phyloP scores from a whole-genome alignment of 2,888 invertebrate genomes.

The Patella pellucida region DNA sequence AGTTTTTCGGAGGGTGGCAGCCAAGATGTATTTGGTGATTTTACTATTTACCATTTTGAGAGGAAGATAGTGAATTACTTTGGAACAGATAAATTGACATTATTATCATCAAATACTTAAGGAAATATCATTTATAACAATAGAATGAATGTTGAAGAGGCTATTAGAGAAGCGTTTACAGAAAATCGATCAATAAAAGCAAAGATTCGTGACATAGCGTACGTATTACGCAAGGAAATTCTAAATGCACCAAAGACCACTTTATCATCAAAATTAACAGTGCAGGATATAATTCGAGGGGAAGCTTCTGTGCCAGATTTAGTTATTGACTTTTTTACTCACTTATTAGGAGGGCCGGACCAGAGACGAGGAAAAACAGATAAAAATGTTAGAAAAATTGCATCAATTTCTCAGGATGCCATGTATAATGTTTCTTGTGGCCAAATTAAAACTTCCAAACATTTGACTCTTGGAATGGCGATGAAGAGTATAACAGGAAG shows the following conservation, averaged over 20 bases:
- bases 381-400: neutral
- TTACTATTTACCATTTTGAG: too few species aligned
- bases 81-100: too few species aligned
- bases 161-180: neutral
- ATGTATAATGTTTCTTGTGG: slow-evolving; percentile 11
- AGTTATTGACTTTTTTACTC: neutral
- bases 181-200: neutral
- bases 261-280: too few species aligned
- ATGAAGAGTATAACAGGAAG: slow-evolving; percentile 31
- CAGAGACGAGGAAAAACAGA: neutral
- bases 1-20: too few species aligned
- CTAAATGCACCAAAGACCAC: neutral
- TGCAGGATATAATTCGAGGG: too few species aligned
- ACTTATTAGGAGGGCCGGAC: neutral
- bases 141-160: neutral
- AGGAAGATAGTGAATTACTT: too few species aligned
- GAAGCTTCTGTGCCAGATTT: too few species aligned
- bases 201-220: neutral
- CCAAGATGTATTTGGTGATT: too few species aligned
- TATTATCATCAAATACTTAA: neutral
- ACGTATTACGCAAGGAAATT: neutral
- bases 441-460: slow-evolving; percentile 28
- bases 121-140: neutral
- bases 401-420: neutral
- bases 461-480: slow-evolving; percentile 29